Percentiles rank a stretch among this genome's conserved stretches.
Conservation (phyloP, 2,113 vertebrate species). For the Sapajus apella region DNA sequence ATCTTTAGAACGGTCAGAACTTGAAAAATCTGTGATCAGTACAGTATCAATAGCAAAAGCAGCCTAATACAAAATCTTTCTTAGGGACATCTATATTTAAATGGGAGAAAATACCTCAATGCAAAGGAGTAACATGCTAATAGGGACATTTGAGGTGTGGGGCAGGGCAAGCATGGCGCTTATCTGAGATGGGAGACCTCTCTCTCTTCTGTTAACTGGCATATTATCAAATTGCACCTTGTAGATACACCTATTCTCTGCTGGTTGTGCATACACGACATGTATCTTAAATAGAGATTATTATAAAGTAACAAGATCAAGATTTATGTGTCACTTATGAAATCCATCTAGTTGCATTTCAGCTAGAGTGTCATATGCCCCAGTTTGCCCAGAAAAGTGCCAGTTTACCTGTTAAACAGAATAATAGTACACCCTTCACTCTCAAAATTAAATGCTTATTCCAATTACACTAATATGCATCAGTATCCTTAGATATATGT, state of each 20-base stretch:
- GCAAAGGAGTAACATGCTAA: neutral
- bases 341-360: neutral
- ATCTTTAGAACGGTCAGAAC: neutral
- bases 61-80: neutral
- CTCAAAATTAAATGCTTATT: neutral
- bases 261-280: neutral
- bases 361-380: neutral
- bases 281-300: neutral
- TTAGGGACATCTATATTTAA: neutral
- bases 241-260: neutral
- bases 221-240: neutral
- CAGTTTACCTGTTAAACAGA: neutral
- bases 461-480: neutral
- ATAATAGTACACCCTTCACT: neutral
- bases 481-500: neutral
- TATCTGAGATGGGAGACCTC: neutral
- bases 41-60: neutral
- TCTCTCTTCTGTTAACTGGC: neutral
- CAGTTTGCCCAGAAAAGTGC: neutral
- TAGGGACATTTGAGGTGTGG: neutral
- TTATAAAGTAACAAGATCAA: neutral
- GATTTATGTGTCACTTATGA: neutral
- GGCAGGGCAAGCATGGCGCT: neutral
- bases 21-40: neutral
- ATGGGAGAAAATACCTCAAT: neutral